Percentiles rank a stretch among this genome's conserved stretches.
phyloP scores from a whole-genome alignment of 2,113 vertebrate species.

The Saccopteryx leptura region DNA sequence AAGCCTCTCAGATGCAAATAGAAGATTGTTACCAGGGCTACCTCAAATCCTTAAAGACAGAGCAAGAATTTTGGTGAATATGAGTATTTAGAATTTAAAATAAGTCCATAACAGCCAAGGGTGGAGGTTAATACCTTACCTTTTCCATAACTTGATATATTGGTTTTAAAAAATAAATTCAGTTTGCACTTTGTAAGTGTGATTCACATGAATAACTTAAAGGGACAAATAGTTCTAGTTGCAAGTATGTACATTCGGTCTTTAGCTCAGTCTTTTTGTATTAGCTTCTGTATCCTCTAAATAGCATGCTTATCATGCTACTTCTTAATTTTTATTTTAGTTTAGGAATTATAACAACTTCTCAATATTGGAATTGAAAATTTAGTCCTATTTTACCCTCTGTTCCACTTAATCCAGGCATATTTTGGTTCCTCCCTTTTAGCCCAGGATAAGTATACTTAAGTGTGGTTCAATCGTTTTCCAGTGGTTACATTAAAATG shows the following conservation, averaged over 20 bases:
- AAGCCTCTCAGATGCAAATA: slow-evolving; percentile 70
- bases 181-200: not conserved
- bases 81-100: slow-evolving; percentile 48
- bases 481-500: slow-evolving; percentile 42
- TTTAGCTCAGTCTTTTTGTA: not conserved
- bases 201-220: not conserved
- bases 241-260: not conserved
- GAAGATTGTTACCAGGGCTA: not conserved
- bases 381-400: slow-evolving; percentile 6
- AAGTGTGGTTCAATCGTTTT: slow-evolving; percentile 23
- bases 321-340: slow-evolving; percentile 13
- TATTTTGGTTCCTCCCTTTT: not conserved
- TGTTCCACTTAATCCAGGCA: slow-evolving; percentile 9
- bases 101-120: not conserved
- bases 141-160: not conserved
- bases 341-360: not conserved
- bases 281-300: not conserved
- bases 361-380: not conserved
- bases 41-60: slow-evolving; percentile 48
- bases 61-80: not conserved
- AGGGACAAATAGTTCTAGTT: not conserved
- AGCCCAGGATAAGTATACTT: not conserved
- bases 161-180: not conserved
- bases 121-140: not conserved
- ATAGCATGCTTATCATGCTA: not conserved